These are phyloP conservation scores for Bergia sp. DNA, from an alignment of 92 coral and sea anemone species.

Conservation along the genomic window DNA sequence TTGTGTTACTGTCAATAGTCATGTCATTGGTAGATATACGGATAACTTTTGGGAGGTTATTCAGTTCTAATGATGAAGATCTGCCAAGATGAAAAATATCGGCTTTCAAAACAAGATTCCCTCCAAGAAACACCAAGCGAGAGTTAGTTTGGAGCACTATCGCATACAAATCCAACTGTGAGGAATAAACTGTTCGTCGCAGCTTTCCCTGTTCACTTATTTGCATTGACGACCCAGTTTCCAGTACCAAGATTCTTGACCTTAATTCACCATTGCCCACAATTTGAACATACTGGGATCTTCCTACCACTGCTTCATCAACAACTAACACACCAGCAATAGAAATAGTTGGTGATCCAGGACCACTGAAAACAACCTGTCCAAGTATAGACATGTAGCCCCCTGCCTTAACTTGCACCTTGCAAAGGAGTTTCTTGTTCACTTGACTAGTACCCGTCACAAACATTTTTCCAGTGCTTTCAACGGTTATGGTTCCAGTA, in stretches of 20 bases:
- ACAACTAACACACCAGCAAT: conserved; percentile 53
- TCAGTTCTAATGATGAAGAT: conserved; percentile 17
- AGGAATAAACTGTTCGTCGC: conserved; percentile 20
- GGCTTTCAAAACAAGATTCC: conserved; percentile 25
- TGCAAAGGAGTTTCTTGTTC: conserved; percentile 46
- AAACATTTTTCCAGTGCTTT: conserved; percentile 32
- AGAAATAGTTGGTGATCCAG: conserved; percentile 48
- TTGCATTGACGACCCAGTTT: conserved; percentile 36
- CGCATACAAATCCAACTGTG: conserved; percentile 35
- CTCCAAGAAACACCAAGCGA: conserved; percentile 43
- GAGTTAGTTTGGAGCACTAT: conserved; percentile 42
- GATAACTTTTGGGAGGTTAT: conserved; percentile 50
- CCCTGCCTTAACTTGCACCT: conserved; percentile 52
- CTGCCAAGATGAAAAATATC: conserved; percentile 47
- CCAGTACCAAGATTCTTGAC: conserved; percentile 50
- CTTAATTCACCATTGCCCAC: conserved; percentile 46
- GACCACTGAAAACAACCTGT: conserved; percentile 49
- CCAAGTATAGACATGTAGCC: conserved; percentile 53
- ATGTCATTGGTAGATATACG: conserved; percentile 50
- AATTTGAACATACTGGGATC: conserved; percentile 33
- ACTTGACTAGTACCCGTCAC: conserved; percentile 32
- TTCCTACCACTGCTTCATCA: conserved; percentile 40
- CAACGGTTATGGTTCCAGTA: conserved; percentile 55
- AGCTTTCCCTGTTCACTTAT: conserved; percentile 51
- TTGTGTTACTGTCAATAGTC: conserved; percentile 55